Evolutionary conservation across 2,113 vertebrate genomes (phyloP).

Genomic region (Uria aalge): DNA sequence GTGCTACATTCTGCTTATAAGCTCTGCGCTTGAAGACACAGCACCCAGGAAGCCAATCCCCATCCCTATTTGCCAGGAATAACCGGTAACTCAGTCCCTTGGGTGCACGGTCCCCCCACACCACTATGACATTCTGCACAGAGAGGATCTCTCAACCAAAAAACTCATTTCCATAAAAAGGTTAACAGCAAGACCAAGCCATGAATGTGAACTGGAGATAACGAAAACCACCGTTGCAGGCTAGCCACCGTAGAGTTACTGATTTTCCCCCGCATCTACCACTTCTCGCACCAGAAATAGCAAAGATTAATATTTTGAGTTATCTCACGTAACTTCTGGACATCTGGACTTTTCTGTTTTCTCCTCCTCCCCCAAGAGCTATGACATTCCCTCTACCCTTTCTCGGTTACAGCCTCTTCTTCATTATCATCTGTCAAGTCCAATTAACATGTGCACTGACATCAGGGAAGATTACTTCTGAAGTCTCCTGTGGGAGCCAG

Average conservation of each 20-base stretch:
- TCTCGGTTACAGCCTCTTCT: background rate
- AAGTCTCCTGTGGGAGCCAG: background rate
- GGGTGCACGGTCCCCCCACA: rapidly evolving
- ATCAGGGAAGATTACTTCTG: background rate
- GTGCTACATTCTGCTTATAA: background rate
- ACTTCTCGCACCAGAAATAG: background rate
- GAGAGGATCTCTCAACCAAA: background rate
- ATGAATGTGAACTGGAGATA: background rate
- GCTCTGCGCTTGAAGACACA: background rate
- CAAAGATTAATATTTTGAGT: background rate
- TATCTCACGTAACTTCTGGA: background rate
- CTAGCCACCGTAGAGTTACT: background rate
- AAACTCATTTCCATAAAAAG: rapidly evolving
- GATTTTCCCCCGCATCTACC: background rate
- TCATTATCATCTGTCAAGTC: constrained; percentile 35
- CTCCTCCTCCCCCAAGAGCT: background rate
- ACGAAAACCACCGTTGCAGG: background rate
- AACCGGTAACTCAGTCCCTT: background rate
- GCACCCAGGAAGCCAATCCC: rapidly evolving
- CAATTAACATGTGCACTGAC: constrained; percentile 11
- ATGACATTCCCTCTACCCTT: background rate
- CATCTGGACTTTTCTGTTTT: background rate
- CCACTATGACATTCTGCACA: background rate
- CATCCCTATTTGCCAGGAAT: background rate
- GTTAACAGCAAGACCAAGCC: background rate